phyloP scores from a whole-genome alignment of 2,888 invertebrate genomes.

The Pherbina coryleti region DNA sequence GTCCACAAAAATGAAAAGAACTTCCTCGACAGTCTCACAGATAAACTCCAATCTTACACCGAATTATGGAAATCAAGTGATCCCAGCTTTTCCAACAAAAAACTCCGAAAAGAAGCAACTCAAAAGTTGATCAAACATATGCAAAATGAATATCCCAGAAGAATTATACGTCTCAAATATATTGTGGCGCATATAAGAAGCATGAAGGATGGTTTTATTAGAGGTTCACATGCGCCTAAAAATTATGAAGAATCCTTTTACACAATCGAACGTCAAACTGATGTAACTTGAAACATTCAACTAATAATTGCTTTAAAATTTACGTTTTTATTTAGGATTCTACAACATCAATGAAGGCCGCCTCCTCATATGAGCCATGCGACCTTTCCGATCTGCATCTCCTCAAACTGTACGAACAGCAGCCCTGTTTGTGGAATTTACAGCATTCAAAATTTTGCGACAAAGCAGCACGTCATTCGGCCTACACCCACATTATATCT shows the following conservation, averaged over 20 bases:
- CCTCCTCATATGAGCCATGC: neutral
- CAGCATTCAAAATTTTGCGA: conserved; percentile 1
- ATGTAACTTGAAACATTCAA: neutral
- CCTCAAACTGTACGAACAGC: neutral
- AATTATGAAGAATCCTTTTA: neutral
- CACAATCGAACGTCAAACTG: neutral
- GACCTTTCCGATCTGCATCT: neutral
- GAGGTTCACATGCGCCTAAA: neutral
- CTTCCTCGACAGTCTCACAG: neutral
- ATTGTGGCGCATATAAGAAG: neutral
- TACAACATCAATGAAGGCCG: neutral
- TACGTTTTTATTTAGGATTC: neutral
- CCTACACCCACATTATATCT: neutral
- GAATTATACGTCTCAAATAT: neutral
- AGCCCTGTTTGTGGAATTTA: conserved; percentile 13
- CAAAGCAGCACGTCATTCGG: neutral
- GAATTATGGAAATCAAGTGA: conserved; percentile 5
- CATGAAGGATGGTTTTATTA: neutral
- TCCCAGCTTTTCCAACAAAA: neutral
- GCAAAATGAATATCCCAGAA: conserved; percentile 4
- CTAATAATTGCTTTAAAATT: neutral
- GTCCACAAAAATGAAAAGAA: neutral
- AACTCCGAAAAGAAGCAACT: neutral
- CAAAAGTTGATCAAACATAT: conserved; percentile 9
- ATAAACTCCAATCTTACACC: neutral